phyloP scores from a whole-genome alignment of 2,797 vertebrate species.

The Hippocampus kuda region DNA sequence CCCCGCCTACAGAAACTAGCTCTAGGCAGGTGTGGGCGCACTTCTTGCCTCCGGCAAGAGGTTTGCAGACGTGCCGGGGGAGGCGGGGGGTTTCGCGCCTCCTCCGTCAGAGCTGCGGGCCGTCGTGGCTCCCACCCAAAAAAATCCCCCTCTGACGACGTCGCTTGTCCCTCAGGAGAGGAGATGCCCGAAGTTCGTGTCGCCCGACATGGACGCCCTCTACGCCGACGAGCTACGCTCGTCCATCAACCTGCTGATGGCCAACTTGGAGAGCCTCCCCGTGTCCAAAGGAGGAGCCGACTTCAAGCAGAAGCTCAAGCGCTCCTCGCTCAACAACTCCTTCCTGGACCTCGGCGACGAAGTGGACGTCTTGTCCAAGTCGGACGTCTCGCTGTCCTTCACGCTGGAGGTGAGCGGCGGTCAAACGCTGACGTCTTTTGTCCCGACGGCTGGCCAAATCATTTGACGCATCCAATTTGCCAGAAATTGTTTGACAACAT shows the following conservation, averaged over 20 bases:
- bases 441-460: too few species aligned
- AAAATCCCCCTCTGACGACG: too few species aligned
- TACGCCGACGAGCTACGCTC: conserved; percentile 88
- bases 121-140: too few species aligned
- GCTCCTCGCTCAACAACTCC: conserved; percentile 81
- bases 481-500: too few species aligned
- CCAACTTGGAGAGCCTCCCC: conserved; percentile 93
- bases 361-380: conserved; percentile 84
- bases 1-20: too few species aligned
- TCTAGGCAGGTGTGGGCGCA: too few species aligned
- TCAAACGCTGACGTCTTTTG: background rate
- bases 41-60: too few species aligned
- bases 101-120: too few species aligned
- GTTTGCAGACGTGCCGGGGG: too few species aligned
- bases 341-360: conserved; percentile 94
- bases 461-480: too few species aligned
- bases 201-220: conserved; percentile 84
- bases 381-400: conserved; percentile 87
- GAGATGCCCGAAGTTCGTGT: conserved; percentile 74
- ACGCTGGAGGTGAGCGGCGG: conserved; percentile 72
- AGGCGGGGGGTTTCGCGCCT: too few species aligned
- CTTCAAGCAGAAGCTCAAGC: conserved; percentile 89
- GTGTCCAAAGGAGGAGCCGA: conserved; percentile 90
- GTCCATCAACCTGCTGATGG: conserved; percentile 90
- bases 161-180: conserved; percentile 69